Evolutionary conservation across 2,797 vertebrate genomes (phyloP).

Genomic region (Urocyon cinereoargenteus): DNA sequence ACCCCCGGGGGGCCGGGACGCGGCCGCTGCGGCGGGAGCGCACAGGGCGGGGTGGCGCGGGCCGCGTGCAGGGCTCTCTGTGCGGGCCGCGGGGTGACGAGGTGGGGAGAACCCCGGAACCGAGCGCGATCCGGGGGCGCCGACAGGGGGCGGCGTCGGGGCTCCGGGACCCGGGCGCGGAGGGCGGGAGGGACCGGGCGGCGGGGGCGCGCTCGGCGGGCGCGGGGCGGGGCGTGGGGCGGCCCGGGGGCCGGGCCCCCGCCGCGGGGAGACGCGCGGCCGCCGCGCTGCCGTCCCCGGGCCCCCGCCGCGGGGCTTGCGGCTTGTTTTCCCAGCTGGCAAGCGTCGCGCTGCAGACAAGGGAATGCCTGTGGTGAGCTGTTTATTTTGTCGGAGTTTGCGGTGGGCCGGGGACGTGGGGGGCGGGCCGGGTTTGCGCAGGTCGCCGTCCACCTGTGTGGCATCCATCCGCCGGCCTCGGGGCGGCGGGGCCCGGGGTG

Average conservation of each 20-base stretch:
- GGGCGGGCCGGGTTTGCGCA: constrained; percentile 61
- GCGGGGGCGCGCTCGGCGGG: too few relatives aligned
- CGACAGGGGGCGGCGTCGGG: constrained; percentile 26
- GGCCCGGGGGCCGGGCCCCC: background rate
- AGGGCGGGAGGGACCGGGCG: too few relatives aligned
- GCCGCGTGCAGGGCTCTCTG: constrained; percentile 72
- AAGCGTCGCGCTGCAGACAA: constrained; percentile 71
- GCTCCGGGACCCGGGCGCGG: too few relatives aligned
- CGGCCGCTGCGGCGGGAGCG: background rate
- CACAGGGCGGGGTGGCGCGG: constrained; percentile 11
- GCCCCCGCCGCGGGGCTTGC: constrained; percentile 80
- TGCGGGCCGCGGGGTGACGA: background rate
- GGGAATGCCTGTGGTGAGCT: constrained; percentile 83
- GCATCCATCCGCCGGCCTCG: constrained; percentile 75
- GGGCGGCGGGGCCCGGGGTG: background rate
- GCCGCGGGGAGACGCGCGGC: background rate
- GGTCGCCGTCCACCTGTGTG: constrained; percentile 82
- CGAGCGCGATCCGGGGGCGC: background rate
- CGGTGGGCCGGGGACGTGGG: constrained; percentile 70
- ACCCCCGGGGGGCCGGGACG: too few relatives aligned
- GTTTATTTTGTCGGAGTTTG: constrained; percentile 76
- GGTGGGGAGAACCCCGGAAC: background rate
- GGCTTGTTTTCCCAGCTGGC: constrained; percentile 84
- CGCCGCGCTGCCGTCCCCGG: constrained; percentile 57
- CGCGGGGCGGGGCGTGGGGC: too few relatives aligned